Percentiles rank a stretch among this genome's conserved stretches.
These are phyloP conservation scores for Isaurus tuberculatus DNA, from an alignment of 92 coral and sea anemone genomes.

Conservation along the genomic window DNA sequence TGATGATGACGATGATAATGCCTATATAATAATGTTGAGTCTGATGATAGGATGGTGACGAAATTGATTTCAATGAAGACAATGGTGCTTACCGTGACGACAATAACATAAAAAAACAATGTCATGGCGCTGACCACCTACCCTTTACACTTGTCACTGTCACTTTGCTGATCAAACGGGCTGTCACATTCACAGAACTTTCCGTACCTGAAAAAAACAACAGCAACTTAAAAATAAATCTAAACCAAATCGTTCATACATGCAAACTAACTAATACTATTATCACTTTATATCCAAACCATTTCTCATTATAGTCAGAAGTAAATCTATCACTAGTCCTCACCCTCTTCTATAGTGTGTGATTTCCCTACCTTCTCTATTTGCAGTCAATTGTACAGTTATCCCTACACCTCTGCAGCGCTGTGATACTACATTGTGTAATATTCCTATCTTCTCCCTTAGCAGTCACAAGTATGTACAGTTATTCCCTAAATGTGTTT, in stretches of 20 bases:
- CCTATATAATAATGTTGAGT: too few relatives aligned
- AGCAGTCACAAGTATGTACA: not conserved
- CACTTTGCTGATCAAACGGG: constrained; percentile 73
- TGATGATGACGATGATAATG: too few relatives aligned
- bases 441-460: not conserved
- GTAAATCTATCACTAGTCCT: too few relatives aligned
- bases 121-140: constrained; percentile 41
- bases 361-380: not conserved
- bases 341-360: too few relatives aligned
- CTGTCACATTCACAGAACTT: constrained; percentile 84
- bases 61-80: too few relatives aligned
- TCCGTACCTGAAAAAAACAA: constrained; percentile 68
- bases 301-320: too few relatives aligned
- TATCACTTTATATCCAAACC: too few relatives aligned
- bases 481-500: not conserved
- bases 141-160: constrained; percentile 70
- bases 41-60: too few relatives aligned
- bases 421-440: not conserved
- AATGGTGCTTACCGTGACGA: too few relatives aligned
- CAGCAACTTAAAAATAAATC: too few relatives aligned
- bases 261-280: too few relatives aligned
- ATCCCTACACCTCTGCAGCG: not conserved
- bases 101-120: not conserved
- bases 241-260: too few relatives aligned
- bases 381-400: not conserved